A percentile compares a stretch with the other conserved stretches of the same genome.
These are phyloP conservation scores for Chitala chitala DNA, from an alignment of 2,113 vertebrate genomes.

Conservation along the genomic window DNA sequence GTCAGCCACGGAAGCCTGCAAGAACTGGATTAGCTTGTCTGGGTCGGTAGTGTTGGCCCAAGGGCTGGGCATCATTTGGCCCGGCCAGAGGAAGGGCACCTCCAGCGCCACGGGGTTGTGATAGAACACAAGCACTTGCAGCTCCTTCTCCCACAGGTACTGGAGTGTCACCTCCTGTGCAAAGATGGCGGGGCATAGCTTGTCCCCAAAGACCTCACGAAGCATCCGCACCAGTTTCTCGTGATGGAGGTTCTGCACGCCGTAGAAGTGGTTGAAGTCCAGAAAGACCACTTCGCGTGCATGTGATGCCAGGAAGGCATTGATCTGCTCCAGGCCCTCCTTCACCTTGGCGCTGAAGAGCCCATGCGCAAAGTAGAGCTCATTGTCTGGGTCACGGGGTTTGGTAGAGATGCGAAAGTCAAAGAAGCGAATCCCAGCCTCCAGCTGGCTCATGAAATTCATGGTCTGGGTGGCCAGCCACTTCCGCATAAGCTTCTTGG, in stretches of 20 bases:
- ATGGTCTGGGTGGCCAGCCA: slow-evolving; percentile 97
- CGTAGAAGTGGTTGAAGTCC: slow-evolving; percentile 98
- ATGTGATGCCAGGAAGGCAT: slow-evolving; percentile 77
- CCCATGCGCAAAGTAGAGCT: slow-evolving; percentile 94
- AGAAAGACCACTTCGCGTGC: slow-evolving; percentile 87
- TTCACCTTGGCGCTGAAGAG: slow-evolving; percentile 96
- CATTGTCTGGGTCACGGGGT: slow-evolving; percentile 91
- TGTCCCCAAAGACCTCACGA: slow-evolving; percentile 86
- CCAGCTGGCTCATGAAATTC: slow-evolving; percentile 89
- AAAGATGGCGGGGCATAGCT: slow-evolving; percentile 91
- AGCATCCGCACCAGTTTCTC: slow-evolving; percentile 96
- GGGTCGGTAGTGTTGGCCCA: slow-evolving; percentile 98
- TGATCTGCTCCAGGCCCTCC: slow-evolving; percentile 93
- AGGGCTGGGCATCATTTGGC: slow-evolving; percentile 96
- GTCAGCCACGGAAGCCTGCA: slow-evolving; percentile 85
- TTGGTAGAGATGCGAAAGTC: slow-evolving; percentile 97
- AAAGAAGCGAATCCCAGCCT: slow-evolving; percentile 89
- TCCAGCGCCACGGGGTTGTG: slow-evolving; percentile 92
- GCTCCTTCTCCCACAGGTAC: slow-evolving; percentile 94
- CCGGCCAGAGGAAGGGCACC: slow-evolving; percentile 93
- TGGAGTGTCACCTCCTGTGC: slow-evolving; percentile 91
- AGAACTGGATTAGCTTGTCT: slow-evolving; percentile 92
- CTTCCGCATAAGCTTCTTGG: slow-evolving; percentile 95
- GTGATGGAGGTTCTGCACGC: slow-evolving; percentile 93
- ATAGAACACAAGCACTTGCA: slow-evolving; percentile 93